Evolutionary conservation across 2,797 vertebrate genomes (phyloP).

Genomic region (Takifugu rubripes): DNA sequence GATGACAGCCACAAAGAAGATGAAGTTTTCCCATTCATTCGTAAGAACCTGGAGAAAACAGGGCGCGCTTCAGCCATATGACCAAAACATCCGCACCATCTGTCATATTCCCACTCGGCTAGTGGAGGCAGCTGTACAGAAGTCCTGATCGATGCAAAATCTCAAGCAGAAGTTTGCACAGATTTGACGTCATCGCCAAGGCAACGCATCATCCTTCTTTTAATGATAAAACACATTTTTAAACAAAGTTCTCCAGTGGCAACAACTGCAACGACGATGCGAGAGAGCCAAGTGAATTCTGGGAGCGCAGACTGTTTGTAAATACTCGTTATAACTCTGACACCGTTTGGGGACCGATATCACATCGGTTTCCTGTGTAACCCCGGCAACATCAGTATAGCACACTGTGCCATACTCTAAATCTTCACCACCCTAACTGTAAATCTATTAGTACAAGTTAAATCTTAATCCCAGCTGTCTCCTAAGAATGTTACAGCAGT

Average conservation of each 20-base stretch:
- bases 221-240: slow-evolving; percentile 22
- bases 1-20: background rate
- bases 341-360: background rate
- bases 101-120: slow-evolving; percentile 42
- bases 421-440: too few species aligned
- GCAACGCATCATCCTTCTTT: slow-evolving; percentile 1
- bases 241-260: slow-evolving; percentile 5
- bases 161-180: slow-evolving; percentile 15
- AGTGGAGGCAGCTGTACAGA: slow-evolving; percentile 17
- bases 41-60: slow-evolving; percentile 1
- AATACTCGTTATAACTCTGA: slow-evolving; percentile 32
- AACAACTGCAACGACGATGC: slow-evolving; percentile 14
- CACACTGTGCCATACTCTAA: slow-evolving; percentile 16
- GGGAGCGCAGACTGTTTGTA: slow-evolving; percentile 41
- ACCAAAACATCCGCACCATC: slow-evolving; percentile 29
- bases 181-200: background rate
- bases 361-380: slow-evolving; percentile 2
- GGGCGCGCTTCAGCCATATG: slow-evolving; percentile 16
- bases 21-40: background rate
- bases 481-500: too few species aligned
- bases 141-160: slow-evolving; percentile 18
- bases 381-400: slow-evolving; percentile 5
- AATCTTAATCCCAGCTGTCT: too few species aligned
- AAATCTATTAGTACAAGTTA: too few species aligned
- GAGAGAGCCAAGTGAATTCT: slow-evolving; percentile 31